Conservation (phyloP, 1,140 invertebrate species). For the silkworm (Bombyx mori) region ASM3026992v2 NC_085131.1:9718501-9719000, state of each 20-base stretch:
- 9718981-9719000: too few species aligned
- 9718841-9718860: constrained; percentile 3
- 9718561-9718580: background rate
- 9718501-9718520: background rate
- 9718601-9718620: constrained; percentile 3
- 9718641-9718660: constrained; percentile 1
- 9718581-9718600: constrained; percentile 2
- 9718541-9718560: background rate
- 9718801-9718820: constrained; percentile 1
- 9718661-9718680: constrained; percentile 3
- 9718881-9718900: constrained; percentile 4
- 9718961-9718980: too few species aligned
- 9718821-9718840: constrained; percentile 4
- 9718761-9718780: constrained; percentile 4
- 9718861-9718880: constrained; percentile 4
- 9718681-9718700: background rate
- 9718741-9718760: constrained; percentile 1
- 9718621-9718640: constrained; percentile 1
- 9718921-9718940: constrained; percentile 1
- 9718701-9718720: background rate
- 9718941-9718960: too few species aligned
- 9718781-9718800: background rate
- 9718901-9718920: constrained; percentile 5
- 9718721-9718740: constrained; percentile 2
- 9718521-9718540: background rate